These are phyloP conservation scores for Brotula barbata DNA, from an alignment of 2,797 vertebrate species.

Conservation along the genomic window DNA sequence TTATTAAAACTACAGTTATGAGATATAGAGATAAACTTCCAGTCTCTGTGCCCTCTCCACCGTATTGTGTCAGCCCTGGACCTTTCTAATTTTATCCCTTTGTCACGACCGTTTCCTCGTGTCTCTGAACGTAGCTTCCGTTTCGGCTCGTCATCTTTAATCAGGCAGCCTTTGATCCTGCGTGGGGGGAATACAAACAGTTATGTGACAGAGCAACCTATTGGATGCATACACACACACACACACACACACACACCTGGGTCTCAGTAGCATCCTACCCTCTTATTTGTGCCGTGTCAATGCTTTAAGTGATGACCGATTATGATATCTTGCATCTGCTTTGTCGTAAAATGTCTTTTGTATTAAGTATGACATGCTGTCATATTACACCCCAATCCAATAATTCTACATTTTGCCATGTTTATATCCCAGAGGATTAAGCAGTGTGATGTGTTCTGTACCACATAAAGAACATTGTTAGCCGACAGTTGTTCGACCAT, in stretches of 20 bases:
- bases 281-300: slow-evolving; percentile 12
- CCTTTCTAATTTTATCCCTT: slow-evolving; percentile 32
- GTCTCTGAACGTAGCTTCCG: slow-evolving; percentile 21
- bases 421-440: too few relatives aligned
- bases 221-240: neutral
- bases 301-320: slow-evolving; percentile 24
- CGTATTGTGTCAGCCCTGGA: neutral
- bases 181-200: slow-evolving; percentile 14
- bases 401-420: too few relatives aligned
- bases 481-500: neutral
- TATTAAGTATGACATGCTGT: neutral
- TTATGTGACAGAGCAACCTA: neutral
- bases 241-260: slow-evolving; percentile 14
- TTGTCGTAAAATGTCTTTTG: slow-evolving; percentile 13
- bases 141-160: slow-evolving; percentile 51
- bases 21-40: too few relatives aligned
- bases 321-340: slow-evolving; percentile 14
- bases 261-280: slow-evolving; percentile 10
- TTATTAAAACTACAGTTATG: too few relatives aligned
- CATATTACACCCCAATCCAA: neutral
- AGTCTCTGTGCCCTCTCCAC: too few relatives aligned
- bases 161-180: slow-evolving; percentile 65
- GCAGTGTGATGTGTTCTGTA: neutral
- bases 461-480: neutral
- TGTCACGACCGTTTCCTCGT: neutral